Conservation (phyloP, 2,113 vertebrate genomes). For the Crotalus tigris region DNA sequence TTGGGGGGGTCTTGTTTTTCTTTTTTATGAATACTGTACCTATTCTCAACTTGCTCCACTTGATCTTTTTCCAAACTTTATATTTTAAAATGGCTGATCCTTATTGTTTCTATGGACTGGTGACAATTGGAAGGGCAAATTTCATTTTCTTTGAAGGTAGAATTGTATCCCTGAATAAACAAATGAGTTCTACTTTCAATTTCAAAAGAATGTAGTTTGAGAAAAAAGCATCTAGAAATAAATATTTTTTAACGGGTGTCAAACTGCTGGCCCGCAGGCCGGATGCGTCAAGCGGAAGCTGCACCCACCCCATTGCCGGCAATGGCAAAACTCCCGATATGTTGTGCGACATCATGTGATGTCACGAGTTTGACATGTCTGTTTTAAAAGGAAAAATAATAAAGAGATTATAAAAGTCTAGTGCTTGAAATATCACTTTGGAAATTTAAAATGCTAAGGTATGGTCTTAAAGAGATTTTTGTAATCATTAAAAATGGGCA, state of each 20-base stretch:
- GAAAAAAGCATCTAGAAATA: background rate
- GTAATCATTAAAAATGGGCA: background rate
- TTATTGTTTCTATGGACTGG: background rate
- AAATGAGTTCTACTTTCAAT: background rate
- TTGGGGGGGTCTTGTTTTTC: background rate
- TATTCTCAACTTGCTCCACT: background rate
- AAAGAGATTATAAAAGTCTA: background rate
- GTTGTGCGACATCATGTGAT: too few relatives aligned
- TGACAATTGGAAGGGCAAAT: background rate
- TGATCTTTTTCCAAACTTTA: background rate
- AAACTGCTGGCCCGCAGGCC: too few relatives aligned
- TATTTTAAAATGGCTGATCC: background rate
- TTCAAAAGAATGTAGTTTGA: background rate
- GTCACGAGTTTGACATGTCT: too few relatives aligned
- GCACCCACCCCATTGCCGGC: too few relatives aligned
- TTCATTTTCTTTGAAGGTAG: background rate
- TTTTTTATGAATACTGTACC: background rate
- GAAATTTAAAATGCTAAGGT: background rate
- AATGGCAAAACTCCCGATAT: too few relatives aligned
- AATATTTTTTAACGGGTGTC: background rate
- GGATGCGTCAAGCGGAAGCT: too few relatives aligned
- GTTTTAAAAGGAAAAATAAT: background rate
- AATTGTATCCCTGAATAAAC: background rate
- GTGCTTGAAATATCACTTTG: background rate
- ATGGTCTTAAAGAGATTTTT: background rate